Evolutionary conservation across 92 coral and sea anemone species (phyloP), one percentile per base, ranked within the genome.

Genomic region (Epizoanthus rinbou): DNA sequence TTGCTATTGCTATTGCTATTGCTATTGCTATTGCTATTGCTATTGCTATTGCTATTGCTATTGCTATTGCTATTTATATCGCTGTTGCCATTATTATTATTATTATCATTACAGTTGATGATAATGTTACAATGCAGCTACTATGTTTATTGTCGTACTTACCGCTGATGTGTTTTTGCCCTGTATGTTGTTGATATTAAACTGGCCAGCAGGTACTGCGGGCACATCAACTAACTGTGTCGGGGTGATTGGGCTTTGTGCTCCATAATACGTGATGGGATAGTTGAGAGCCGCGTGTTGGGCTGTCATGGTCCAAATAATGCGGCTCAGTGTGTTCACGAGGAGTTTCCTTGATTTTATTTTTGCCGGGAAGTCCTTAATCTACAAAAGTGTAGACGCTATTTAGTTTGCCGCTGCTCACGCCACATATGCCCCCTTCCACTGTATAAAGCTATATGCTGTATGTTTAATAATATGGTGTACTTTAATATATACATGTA

Each of bases 271-370:
- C 31, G 89, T 85, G 18, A 87, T 75, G 1, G 91, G 89, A 63
- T 92, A 95, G 88, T 93, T 95, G 22, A 93, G 87, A 0, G 90
- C 87, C 37, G 94, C 86, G 86, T 95, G 98, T 58, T 92, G 93
- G 50, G 88, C 84, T 14, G 92, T 90, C 50, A 90, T 65, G 15
- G 89, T 87, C 89, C 95, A 91, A 57, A 95, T 87, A 15, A 92
- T 75, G 3, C 97, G 91, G 18, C 89, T 82, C 53, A 95, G 14
- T 17, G 92, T 87, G 15, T 93, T 89, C 18, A 82, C 76, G 14
- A 95, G 93, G n/a, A 74, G 73, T 39, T 54, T 65, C 57, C 76
- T 89, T 24, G 85, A 80, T 8, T 60, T 56, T 7, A 95, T 54
- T 45, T 74, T 60, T 18, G 89, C 21, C 22, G 95, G 98, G 45